Conservation (phyloP, 2,888 invertebrate genomes). For the Crematogaster levior region DNA sequence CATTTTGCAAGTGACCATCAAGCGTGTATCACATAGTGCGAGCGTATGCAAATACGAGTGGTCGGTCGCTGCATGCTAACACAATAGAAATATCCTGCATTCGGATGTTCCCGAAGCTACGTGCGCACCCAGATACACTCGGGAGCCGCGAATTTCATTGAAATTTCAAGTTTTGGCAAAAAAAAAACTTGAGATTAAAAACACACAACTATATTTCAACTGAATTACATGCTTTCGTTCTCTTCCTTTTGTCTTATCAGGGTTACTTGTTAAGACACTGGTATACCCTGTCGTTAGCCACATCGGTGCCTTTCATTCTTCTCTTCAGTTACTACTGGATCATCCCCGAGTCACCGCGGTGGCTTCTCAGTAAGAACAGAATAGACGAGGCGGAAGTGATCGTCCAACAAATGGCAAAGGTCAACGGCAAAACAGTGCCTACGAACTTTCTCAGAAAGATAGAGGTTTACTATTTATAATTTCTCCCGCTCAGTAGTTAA, state of each 20-base stretch:
- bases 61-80: slow-evolving; percentile 27
- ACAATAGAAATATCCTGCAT: slow-evolving; percentile 39
- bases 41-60: slow-evolving; percentile 46
- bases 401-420: slow-evolving; percentile 88
- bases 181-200: not conserved
- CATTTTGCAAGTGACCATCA: slow-evolving; percentile 43
- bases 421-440: slow-evolving; percentile 88
- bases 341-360: slow-evolving; percentile 90
- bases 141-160: not conserved
- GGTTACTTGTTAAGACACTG: slow-evolving; percentile 88
- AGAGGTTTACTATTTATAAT: slow-evolving; percentile 84
- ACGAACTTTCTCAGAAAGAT: slow-evolving; percentile 88
- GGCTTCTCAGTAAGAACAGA: slow-evolving; percentile 89
- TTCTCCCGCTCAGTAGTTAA: not conserved
- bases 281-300: slow-evolving; percentile 88
- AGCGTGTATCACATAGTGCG: slow-evolving; percentile 23
- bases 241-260: slow-evolving; percentile 67
- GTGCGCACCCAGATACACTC: not conserved
- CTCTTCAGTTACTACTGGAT: slow-evolving; percentile 89
- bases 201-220: not conserved
- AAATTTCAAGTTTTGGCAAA: not conserved
- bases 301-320: slow-evolving; percentile 88
- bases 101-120: not conserved
- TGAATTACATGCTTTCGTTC: not conserved
- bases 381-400: slow-evolving; percentile 90